Evolutionary conservation across 2,113 vertebrate genomes (phyloP), one percentile per base, ranked within the genome.

Genomic region (Esox niger): DNA sequence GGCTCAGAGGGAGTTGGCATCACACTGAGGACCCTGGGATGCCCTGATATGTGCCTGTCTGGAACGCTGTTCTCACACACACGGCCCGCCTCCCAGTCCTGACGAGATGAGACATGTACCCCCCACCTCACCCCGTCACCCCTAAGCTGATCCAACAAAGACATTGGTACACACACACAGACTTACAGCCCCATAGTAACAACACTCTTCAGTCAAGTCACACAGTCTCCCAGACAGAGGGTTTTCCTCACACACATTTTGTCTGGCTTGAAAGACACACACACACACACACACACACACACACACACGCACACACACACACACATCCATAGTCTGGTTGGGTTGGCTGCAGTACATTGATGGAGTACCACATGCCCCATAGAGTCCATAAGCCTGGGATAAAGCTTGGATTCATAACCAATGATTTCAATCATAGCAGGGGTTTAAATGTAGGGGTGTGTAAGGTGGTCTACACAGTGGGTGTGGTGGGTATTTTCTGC

Each of bases 1-100:
- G 66, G 77, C 66, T 82, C 62, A 2, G 68, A 77, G 67, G 77
- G 71, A 76, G 62, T 63, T 79, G 82, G 79, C 77, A 82, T 30
- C 52, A 54, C 11, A 0, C 71, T 10, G 27, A 64, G 74, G 71
- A 66, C 78, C 57, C 66, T 2, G 0, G 67, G 55, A 60, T 55
- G 47, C 47, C 69, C 47, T 17, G 27, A 62, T 20, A 54, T 59
- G 25, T 59, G 57, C 29, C 57, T 4, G 29, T 59, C 57, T n/a
- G 25, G 20, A 27, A 27, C 7, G 25, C 26, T 1, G 13, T 20
- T n/a, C 57, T 31, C 29, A 20, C 17, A 31, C 17, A 59, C 64
- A 66, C 64, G 47, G 25, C 29, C 66, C 59, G 27, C 25, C 54
- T 25, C 25, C 5, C n/a, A 23, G 11, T 17, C 55, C 55, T 26